These are phyloP conservation scores for Thaumetopoea pityocampa DNA, from an alignment of 1,140 invertebrate species.

Conservation along the genomic window DNA sequence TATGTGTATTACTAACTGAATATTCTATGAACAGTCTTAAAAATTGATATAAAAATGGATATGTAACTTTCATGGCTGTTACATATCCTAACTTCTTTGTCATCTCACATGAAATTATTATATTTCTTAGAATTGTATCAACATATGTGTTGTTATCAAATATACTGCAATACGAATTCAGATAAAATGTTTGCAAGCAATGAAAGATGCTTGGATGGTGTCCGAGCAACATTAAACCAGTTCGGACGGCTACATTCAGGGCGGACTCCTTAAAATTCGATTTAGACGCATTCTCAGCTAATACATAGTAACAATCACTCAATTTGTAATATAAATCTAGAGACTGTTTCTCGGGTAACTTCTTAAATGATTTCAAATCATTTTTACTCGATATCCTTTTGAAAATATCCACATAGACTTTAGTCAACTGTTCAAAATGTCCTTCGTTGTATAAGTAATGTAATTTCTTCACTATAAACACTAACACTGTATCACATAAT, in stretches of 20 bases:
- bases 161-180: constrained; percentile 43
- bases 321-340: constrained; percentile 46
- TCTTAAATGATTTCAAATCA: constrained; percentile 34
- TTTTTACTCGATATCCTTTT: constrained; percentile 30
- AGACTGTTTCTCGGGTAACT: constrained; percentile 27
- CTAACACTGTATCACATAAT: constrained; percentile 41
- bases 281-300: constrained; percentile 42
- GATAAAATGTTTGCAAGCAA: constrained; percentile 48
- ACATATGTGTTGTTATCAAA: constrained; percentile 30
- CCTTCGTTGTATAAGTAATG: constrained; percentile 38
- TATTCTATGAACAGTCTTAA: constrained; percentile 45
- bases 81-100: constrained; percentile 45
- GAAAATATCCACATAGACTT: constrained; percentile 35
- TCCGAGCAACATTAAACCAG: constrained; percentile 28
- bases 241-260: constrained; percentile 27
- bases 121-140: constrained; percentile 36
- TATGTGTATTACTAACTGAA: constrained; percentile 13
- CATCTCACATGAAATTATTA: constrained; percentile 32
- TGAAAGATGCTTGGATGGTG: constrained; percentile 37
- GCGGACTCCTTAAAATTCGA: constrained; percentile 28
- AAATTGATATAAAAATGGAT: constrained; percentile 50
- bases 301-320: constrained; percentile 45
- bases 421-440: constrained; percentile 28
- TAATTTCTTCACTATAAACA: constrained; percentile 50
- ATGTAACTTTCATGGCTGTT: constrained; percentile 31